A percentile compares a stretch with the other conserved stretches of the same genome.
phyloP scores from a whole-genome alignment of 2,113 vertebrate species.

The Alligator sinensis region DNA sequence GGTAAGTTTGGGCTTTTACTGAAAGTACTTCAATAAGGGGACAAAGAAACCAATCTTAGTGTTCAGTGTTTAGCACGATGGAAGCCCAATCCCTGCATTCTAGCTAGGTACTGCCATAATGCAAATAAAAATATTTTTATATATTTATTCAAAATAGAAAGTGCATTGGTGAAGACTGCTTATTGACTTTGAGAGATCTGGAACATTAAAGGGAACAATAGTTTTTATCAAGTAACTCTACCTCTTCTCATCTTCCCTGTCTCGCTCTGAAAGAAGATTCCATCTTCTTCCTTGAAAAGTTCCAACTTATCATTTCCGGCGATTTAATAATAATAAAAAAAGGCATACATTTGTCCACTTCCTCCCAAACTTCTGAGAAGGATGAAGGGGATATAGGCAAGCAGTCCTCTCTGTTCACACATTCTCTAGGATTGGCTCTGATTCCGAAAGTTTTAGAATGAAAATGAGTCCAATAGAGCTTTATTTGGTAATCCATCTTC shows the following conservation, averaged over 20 bases:
- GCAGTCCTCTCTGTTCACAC: background rate
- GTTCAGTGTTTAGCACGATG: background rate
- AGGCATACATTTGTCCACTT: fast-evolving
- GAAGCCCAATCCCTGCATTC: background rate
- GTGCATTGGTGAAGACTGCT: background rate
- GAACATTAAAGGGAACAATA: slow-evolving; percentile 31
- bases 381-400: background rate
- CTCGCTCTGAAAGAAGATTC: fast-evolving
- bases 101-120: background rate
- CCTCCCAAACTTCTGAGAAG: background rate
- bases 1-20: background rate
- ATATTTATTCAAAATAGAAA: background rate
- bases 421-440: background rate
- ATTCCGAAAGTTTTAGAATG: background rate
- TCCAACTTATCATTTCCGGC: background rate
- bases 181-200: background rate
- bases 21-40: background rate
- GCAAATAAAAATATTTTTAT: background rate
- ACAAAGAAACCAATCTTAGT: background rate
- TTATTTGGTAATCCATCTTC: background rate
- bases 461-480: background rate
- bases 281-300: background rate
- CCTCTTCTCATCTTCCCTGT: background rate
- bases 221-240: background rate
- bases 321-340: background rate